Base-by-base conservation (phyloP, 2,797 vertebrate genomes). In the Danio aesculapii region DNA sequence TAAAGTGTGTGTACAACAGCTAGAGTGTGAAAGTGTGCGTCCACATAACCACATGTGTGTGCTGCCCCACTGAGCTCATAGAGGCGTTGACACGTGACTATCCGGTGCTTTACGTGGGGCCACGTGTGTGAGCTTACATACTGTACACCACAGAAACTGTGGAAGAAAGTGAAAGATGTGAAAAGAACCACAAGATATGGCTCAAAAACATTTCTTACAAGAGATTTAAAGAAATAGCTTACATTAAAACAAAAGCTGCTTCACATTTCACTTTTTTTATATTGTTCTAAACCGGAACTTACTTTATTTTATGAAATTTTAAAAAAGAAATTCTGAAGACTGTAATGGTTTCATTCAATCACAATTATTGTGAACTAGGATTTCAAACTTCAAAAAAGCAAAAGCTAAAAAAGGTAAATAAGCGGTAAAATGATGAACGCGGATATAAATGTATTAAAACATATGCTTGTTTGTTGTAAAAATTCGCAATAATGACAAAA, bases 91-190 rank as follows among this genome's bases (percentile, higher is more conserved):
- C 16, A 47, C 50, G 68, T 75, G 39, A 77, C 61, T 77, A 68
- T 61, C 63, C 17, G 6, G 46, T 47, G 30, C 46, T 67, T 73
- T 49, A 49, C 3, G 1, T 58, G 53, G 8, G 21, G 55, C 6
- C 44, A 47, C 12, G 6, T 69, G 47, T 75, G 8, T 52, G 12
- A 39, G 68, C 49, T 75, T 39, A 57, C 19, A 39, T 16, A 21
- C 13, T 43, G 68, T 30, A 67, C 41, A 82, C 75, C 59, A 50
- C 59, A 62, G 71, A 71, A 78, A 63, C 44, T 44, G 41, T 53
- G 63, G n/a, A 61, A 55, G 79, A 86, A 79, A 82, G 43, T 81
- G 57, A 84, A 43, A 88, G 47, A 52, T 57, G 11, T 52, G 39
- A 47, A 69, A 70, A 58, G 74, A 53, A 41, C 47, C 53, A 63